Evolutionary conservation across 2,888 invertebrate genomes (phyloP).

Genomic region (Phyto melanocephala): DNA sequence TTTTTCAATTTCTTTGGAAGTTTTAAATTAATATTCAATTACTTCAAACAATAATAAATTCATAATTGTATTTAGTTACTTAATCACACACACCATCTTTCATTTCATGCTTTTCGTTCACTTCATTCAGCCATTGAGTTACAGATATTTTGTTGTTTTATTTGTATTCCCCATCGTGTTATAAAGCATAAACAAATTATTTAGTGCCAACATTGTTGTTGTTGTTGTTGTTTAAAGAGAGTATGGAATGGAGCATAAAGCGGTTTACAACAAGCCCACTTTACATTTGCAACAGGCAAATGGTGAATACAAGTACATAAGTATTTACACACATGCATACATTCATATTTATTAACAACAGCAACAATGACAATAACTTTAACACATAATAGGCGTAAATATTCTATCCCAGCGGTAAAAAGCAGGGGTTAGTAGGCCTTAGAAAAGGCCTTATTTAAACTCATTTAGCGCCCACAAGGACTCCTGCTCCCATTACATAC

Average conservation of each 20-base stretch:
- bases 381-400: constrained; percentile 63
- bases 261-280: constrained; percentile 47
- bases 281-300: constrained; percentile 34
- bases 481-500: too few relatives aligned
- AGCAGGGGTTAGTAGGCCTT: too few relatives aligned
- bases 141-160: constrained; percentile 5
- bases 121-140: neutral
- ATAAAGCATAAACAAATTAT: constrained; percentile 60
- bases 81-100: neutral
- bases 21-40: constrained; percentile 20
- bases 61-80: neutral
- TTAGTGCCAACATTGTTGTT: constrained; percentile 52
- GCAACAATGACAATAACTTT: constrained; percentile 26
- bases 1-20: neutral
- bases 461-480: too few relatives aligned
- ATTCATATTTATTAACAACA: neutral
- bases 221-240: constrained; percentile 6
- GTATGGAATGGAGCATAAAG: constrained; percentile 21
- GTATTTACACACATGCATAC: too few relatives aligned
- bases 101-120: neutral
- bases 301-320: too few relatives aligned
- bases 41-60: neutral
- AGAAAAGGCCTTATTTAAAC: too few relatives aligned
- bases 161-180: constrained; percentile 50
- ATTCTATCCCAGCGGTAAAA: too few relatives aligned